Conservation (phyloP, 1,140 invertebrate genomes). For the Saxidomus purpurata region DNA sequence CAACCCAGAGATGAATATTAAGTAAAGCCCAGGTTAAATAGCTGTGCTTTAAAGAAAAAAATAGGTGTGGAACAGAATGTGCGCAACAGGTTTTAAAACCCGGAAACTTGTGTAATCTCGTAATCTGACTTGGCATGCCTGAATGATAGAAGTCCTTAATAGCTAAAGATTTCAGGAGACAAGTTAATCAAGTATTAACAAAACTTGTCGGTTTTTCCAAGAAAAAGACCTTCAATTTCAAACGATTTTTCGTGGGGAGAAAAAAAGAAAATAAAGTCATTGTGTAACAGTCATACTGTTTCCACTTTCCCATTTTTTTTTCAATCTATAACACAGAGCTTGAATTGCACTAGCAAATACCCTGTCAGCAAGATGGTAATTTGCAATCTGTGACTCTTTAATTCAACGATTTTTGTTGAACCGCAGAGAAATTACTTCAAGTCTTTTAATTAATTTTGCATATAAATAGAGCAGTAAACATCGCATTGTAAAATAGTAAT, state of each 20-base stretch:
- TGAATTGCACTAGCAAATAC: not conserved
- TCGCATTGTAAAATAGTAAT: not conserved
- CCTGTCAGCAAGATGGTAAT: not conserved
- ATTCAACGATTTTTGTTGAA: not conserved
- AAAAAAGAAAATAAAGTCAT: not conserved
- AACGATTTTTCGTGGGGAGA: not conserved
- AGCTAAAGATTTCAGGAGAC: not conserved
- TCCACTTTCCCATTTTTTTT: not conserved
- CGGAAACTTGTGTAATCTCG: too few relatives aligned
- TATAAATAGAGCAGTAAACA: constrained; percentile 15
- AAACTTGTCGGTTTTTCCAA: not conserved
- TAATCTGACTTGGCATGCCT: not conserved
- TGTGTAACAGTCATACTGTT: too few relatives aligned
- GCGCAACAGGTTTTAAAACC: too few relatives aligned
- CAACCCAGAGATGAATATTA: too few relatives aligned
- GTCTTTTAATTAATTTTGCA: constrained; percentile 23
- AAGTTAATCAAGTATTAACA: not conserved
- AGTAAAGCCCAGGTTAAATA: too few relatives aligned
- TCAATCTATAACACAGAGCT: not conserved
- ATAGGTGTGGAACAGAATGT: too few relatives aligned
- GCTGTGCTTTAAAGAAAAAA: too few relatives aligned
- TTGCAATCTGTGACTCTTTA: constrained; percentile 8
- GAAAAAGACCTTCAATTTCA: not conserved
- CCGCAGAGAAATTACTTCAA: not conserved
- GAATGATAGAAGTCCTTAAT: not conserved